Evolutionary conservation across 2,888 invertebrate species (phyloP), one percentile per base, ranked within the genome.

Genomic region (Drosophila basisetae): DNA sequence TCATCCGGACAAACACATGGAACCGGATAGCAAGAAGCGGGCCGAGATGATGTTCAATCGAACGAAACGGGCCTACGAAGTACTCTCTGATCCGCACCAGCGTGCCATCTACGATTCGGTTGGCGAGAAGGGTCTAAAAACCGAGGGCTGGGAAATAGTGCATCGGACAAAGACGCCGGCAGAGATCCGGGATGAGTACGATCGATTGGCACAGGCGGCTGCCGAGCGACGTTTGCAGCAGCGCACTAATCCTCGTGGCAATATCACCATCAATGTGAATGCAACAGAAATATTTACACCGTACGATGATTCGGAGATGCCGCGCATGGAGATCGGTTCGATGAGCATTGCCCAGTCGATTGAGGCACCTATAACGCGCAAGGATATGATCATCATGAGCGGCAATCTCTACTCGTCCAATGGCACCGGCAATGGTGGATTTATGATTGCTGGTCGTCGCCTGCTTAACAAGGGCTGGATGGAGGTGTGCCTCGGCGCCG

Each of bases 101-200:
- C 95, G 99, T 92, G 98, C 98, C 0, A 98, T 99, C 80, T 99
- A 99, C 93, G 99, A 99, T 94, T 95, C 95, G 0, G 90, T 93
- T 10, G 99, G 99, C n/a, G 95, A 96, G 64, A 96, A 97, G 90
- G 99, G 99, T 0, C 94, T 99, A 35, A 96, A 98, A 93, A 97
- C 98, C 0, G 98, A 98, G 90, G 99, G 98, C 64, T 98, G 99
- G 98, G 98, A 99, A 94, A 95, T 99, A 39, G 97, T 99, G 37
- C 96, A 98, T 89, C 95, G 98, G 43, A 97, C 97, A 2, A 97
- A 97, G 92, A 98, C 99, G 4, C 98, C 99, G 2, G 96, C 97
- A 82, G 99, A 99, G 95, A 99, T 99, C 69, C 94, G 98, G 68
- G 99, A 98, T 73, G 99, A 99, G 94, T 99, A 98, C 94, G 99